These are phyloP conservation scores for Dermolepida albohirtum DNA, from an alignment of 2,888 invertebrate genomes.

Conservation along the genomic window DNA sequence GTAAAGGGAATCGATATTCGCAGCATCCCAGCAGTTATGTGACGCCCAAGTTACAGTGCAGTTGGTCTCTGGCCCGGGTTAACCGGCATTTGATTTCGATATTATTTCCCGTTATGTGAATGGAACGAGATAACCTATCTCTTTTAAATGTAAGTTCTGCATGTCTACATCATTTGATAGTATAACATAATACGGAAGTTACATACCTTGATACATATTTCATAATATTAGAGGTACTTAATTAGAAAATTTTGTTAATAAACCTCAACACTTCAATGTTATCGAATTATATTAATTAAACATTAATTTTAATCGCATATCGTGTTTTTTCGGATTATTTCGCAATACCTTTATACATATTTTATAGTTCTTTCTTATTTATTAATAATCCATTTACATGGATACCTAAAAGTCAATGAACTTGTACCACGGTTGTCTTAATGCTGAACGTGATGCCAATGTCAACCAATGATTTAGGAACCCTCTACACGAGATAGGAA, in stretches of 20 bases:
- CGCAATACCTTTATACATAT: background rate
- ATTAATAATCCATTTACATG: constrained; percentile 1
- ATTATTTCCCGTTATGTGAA: constrained; percentile 36
- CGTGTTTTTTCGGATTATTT: background rate
- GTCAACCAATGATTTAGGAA: too few species aligned
- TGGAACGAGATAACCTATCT: constrained; percentile 35
- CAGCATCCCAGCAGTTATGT: constrained; percentile 37
- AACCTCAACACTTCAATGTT: too few species aligned
- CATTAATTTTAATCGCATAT: too few species aligned
- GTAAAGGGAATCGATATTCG: constrained; percentile 34
- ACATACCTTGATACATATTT: background rate
- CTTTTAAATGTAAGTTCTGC: constrained; percentile 36
- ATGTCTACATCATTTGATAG: background rate
- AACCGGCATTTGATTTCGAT: constrained; percentile 23
- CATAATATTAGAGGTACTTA: background rate
- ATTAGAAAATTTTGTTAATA: background rate
- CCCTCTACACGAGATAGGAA: too few species aligned
- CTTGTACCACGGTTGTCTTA: background rate
- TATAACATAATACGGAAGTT: background rate
- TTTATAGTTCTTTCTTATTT: background rate
- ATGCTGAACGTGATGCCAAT: too few species aligned
- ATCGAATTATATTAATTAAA: too few species aligned
- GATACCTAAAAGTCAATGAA: background rate
- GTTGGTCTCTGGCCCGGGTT: constrained; percentile 22
- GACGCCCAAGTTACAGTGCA: constrained; percentile 34